Percentiles rank a stretch among this genome's conserved stretches.
Evolutionary conservation across 2,113 vertebrate genomes (phyloP).

Genomic region (Ageneiosus marmoratus): DNA sequence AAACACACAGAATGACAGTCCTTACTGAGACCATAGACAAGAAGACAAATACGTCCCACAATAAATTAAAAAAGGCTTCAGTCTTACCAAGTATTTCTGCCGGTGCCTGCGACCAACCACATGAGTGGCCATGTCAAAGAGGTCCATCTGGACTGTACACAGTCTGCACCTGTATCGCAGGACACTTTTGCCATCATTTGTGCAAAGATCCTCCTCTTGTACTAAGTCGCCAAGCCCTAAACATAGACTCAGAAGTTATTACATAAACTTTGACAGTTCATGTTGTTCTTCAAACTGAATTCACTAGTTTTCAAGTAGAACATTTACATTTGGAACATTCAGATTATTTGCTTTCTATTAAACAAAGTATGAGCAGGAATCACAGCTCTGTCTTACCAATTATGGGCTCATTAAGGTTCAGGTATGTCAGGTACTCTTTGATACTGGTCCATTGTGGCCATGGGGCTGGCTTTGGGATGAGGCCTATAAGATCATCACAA

Average conservation of each 20-base stretch:
- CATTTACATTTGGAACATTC: background rate
- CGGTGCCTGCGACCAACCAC: slow-evolving; percentile 75
- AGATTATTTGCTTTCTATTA: background rate
- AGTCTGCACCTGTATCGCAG: slow-evolving; percentile 66
- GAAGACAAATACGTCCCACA: background rate
- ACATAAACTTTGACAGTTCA: background rate
- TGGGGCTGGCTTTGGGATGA: slow-evolving; percentile 26
- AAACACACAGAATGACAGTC: background rate
- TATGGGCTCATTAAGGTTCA: slow-evolving; percentile 74
- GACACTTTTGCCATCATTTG: slow-evolving; percentile 46
- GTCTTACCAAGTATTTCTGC: slow-evolving; percentile 74
- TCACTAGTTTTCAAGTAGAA: background rate
- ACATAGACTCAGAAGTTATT: background rate
- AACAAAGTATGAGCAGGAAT: background rate
- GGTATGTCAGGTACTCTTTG: slow-evolving; percentile 68
- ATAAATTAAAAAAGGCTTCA: background rate
- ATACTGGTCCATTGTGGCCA: slow-evolving; percentile 68
- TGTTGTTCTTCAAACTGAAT: background rate
- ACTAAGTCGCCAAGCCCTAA: slow-evolving; percentile 68
- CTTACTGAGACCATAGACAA: background rate
- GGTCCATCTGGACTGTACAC: slow-evolving; percentile 57
- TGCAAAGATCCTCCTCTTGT: slow-evolving; percentile 45
- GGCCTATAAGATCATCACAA: slow-evolving; percentile 63
- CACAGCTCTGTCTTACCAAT: slow-evolving; percentile 64
- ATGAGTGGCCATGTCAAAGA: slow-evolving; percentile 66